These are phyloP conservation scores for Aythya baeri DNA, from an alignment of 2,113 vertebrate genomes.

Conservation along the genomic window DNA sequence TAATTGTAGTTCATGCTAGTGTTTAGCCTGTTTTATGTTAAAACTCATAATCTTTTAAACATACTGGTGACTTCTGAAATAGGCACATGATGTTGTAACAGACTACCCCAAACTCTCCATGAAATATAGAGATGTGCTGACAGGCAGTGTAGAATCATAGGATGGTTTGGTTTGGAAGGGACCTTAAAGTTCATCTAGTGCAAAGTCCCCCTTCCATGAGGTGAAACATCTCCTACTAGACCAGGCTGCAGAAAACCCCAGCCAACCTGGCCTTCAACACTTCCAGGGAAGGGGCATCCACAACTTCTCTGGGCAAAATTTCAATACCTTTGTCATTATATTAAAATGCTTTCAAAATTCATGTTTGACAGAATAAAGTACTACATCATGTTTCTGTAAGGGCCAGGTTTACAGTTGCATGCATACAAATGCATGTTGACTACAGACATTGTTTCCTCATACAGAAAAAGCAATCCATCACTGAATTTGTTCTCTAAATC, in stretches of 20 bases:
- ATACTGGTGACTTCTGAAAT: neutral
- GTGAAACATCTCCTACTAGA: too few species aligned
- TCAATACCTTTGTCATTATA: too few species aligned
- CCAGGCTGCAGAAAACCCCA: too few species aligned
- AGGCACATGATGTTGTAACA: neutral
- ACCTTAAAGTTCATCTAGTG: too few species aligned
- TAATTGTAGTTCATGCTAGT: neutral
- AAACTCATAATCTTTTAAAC: neutral
- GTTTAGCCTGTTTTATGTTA: neutral
- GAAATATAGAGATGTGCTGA: neutral
- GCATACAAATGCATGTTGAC: constrained; percentile 26
- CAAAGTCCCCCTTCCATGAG: too few species aligned
- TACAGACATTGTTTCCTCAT: constrained; percentile 31
- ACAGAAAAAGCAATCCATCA: constrained; percentile 28
- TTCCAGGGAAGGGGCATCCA: too few species aligned
- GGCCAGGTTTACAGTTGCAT: constrained; percentile 36
- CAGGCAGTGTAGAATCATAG: too few species aligned
- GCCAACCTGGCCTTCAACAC: too few species aligned
- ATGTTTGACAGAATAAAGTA: constrained; percentile 42
- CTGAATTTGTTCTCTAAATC: constrained; percentile 57
- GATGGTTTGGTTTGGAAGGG: too few species aligned
- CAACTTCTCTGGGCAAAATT: too few species aligned
- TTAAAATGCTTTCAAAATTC: constrained; percentile 62
- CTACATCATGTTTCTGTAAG: constrained; percentile 35
- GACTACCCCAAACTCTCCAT: neutral